phyloP scores from a whole-genome alignment of 1,140 invertebrate species.

The Cyrtorhinus lividipennis region DNA sequence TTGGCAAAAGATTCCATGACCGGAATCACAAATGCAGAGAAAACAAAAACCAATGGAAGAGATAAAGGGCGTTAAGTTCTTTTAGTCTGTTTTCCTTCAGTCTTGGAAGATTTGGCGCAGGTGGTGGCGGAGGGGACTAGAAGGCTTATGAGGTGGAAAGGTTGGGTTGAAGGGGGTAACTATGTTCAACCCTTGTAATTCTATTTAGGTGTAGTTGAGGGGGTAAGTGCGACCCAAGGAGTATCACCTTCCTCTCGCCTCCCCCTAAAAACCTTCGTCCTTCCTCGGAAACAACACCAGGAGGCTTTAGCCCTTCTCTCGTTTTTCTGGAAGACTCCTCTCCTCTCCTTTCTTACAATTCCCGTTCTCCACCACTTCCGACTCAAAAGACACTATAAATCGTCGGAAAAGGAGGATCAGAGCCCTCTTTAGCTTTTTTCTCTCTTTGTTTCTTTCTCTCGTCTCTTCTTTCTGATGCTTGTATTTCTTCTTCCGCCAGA shows the following conservation, averaged over 20 bases:
- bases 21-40: neutral
- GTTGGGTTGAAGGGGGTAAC: neutral
- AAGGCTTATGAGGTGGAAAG: neutral
- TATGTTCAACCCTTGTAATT: neutral
- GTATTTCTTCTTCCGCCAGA: neutral
- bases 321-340: too few species aligned
- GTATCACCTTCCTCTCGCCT: neutral
- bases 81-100: neutral
- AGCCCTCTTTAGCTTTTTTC: too few species aligned
- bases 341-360: neutral
- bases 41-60: neutral
- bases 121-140: neutral
- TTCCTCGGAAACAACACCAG: neutral
- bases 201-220: neutral
- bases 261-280: neutral
- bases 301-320: neutral
- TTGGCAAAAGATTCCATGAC: neutral
- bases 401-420: too few species aligned
- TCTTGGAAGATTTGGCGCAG: neutral
- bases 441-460: too few species aligned
- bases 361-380: too few species aligned
- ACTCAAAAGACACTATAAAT: too few species aligned
- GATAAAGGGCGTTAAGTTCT: neutral
- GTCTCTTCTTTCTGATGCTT: too few species aligned
- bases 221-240: neutral